Conservation (phyloP, 2,113 vertebrate species). For the Vulpes ferrilata region DNA sequence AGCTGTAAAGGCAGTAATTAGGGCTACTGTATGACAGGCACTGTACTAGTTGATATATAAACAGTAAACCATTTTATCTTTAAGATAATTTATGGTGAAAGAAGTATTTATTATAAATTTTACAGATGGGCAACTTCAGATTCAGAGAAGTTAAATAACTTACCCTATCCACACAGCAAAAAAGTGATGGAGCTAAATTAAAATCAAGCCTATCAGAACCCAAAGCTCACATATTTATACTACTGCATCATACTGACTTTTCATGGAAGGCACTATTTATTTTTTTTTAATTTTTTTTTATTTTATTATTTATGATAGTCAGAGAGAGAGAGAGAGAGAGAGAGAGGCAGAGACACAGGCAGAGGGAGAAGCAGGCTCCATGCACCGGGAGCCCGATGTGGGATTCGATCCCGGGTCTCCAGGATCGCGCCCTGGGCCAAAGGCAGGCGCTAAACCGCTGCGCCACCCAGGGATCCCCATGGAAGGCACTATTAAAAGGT, state of each 20-base stretch:
- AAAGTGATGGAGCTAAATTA: background rate
- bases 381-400: too few relatives aligned
- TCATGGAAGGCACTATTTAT: background rate
- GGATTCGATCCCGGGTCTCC: too few relatives aligned
- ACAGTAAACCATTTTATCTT: background rate
- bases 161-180: background rate
- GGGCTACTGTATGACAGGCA: background rate
- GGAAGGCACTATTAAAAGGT: background rate
- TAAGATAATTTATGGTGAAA: conserved; percentile 27
- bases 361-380: too few relatives aligned
- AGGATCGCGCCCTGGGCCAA: too few relatives aligned
- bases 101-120: background rate
- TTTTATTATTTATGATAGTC: too few relatives aligned
- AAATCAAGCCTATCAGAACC: background rate
- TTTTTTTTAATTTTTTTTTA: too few relatives aligned
- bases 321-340: too few relatives aligned
- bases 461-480: background rate
- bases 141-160: background rate
- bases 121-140: background rate
- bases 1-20: background rate
- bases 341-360: too few relatives aligned
- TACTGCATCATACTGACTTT: background rate
- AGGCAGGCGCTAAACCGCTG: too few relatives aligned
- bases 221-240: background rate
- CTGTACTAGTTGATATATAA: background rate